Evolutionary conservation across 2,888 invertebrate species (phyloP).

Genomic region (Netelia virgata): DNA sequence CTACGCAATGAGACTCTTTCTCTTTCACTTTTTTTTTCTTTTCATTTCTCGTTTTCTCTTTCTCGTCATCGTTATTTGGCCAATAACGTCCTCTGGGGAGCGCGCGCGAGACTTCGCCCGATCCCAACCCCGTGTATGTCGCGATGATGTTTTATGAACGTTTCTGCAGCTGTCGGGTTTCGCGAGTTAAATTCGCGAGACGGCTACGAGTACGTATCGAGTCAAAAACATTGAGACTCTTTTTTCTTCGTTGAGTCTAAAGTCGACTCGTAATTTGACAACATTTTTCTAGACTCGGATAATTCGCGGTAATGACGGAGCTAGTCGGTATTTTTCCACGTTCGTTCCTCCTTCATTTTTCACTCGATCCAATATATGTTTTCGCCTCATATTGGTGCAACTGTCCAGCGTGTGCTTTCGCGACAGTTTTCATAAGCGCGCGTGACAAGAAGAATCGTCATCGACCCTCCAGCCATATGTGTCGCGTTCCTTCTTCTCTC

Average conservation of each 20-base stretch:
- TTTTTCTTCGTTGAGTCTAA: too few species aligned
- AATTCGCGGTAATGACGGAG: too few species aligned
- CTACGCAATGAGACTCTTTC: constrained; percentile 64
- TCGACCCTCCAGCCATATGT: not conserved
- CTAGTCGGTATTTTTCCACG: not conserved
- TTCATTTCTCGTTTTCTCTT: not conserved
- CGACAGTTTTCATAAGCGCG: constrained; percentile 29
- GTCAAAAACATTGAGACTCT: too few species aligned
- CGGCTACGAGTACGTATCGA: not conserved
- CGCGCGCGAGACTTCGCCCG: constrained; percentile 37
- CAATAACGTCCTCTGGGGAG: constrained; percentile 67
- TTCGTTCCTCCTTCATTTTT: constrained; percentile 35
- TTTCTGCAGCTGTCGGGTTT: not conserved
- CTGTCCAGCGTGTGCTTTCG: not conserved
- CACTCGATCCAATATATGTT: constrained; percentile 58
- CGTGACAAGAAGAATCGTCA: constrained; percentile 50
- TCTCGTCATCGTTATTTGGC: constrained; percentile 74
- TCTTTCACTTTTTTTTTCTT: constrained; percentile 13
- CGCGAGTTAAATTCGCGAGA: not conserved
- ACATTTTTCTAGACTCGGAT: too few species aligned
- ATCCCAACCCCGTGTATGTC: not conserved
- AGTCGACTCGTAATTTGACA: too few species aligned
- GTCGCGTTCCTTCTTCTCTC: not conserved
- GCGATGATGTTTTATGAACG: not conserved
- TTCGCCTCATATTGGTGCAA: constrained; percentile 12